Evolutionary conservation across 2,113 vertebrate species (phyloP).

Genomic region (Chloropsis hardwickii): DNA sequence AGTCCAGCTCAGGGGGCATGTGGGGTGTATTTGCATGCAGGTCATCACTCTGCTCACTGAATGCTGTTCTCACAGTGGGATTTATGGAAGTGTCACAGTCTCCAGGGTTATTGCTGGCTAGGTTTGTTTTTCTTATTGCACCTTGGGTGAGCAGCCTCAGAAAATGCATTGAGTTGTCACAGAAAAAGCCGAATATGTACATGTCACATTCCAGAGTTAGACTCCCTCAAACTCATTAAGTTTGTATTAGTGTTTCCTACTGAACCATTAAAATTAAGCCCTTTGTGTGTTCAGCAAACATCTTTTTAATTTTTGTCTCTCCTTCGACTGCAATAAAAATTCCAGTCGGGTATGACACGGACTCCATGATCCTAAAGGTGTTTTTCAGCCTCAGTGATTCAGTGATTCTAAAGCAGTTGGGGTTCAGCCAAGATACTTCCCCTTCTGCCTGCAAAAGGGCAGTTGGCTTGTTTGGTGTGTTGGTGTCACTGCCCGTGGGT

Average conservation of each 20-base stretch:
- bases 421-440: background rate
- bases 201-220: accelerated
- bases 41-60: background rate
- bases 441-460: background rate
- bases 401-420: background rate
- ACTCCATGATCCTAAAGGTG: background rate
- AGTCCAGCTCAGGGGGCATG: background rate
- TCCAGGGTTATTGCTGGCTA: background rate
- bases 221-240: background rate
- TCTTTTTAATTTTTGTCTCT: background rate
- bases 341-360: background rate
- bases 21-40: background rate
- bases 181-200: background rate
- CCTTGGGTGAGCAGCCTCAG: background rate
- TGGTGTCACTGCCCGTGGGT: background rate
- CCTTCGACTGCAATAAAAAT: background rate
- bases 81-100: background rate
- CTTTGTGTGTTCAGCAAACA: background rate
- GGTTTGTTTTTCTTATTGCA: background rate
- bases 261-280: background rate
- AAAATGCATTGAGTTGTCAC: background rate
- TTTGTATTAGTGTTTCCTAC: background rate
- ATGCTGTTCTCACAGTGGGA: background rate
- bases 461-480: background rate
- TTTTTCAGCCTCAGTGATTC: background rate